Conservation (phyloP, 1,140 invertebrate species). For the Drosophila truncata region DNA sequence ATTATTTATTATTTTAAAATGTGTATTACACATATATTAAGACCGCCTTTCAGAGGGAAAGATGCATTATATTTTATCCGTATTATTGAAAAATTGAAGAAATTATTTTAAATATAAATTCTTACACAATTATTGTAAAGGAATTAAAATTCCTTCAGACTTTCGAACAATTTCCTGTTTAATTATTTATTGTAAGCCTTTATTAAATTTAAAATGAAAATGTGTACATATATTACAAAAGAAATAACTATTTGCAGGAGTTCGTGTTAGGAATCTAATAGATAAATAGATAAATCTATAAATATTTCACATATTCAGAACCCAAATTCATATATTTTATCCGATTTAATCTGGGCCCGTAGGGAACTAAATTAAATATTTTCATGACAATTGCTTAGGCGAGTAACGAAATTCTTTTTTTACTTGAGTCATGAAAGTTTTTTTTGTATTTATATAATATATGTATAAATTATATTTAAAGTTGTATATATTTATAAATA, state of each 20-base stretch:
- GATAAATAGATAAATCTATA: not conserved
- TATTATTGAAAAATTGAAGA: not conserved
- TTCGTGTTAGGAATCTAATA: not conserved
- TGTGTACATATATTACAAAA: not conserved
- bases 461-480: too few species aligned
- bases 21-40: not conserved
- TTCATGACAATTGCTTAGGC: too few species aligned
- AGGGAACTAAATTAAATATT: too few species aligned
- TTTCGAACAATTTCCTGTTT: too few species aligned
- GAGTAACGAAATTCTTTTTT: too few species aligned
- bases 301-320: too few species aligned
- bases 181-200: not conserved
- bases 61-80: slow-evolving; percentile 5
- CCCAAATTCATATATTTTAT: too few species aligned
- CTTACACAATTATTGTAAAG: not conserved
- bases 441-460: too few species aligned
- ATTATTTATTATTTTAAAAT: not conserved
- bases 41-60: too few species aligned
- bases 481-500: too few species aligned
- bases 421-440: not conserved
- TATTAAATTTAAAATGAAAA: not conserved
- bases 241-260: accelerated
- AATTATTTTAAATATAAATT: not conserved
- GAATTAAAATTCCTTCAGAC: not conserved
- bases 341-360: too few species aligned